Conservation (phyloP, 2,888 invertebrate species). For the Agonopterix heracliana region DNA sequence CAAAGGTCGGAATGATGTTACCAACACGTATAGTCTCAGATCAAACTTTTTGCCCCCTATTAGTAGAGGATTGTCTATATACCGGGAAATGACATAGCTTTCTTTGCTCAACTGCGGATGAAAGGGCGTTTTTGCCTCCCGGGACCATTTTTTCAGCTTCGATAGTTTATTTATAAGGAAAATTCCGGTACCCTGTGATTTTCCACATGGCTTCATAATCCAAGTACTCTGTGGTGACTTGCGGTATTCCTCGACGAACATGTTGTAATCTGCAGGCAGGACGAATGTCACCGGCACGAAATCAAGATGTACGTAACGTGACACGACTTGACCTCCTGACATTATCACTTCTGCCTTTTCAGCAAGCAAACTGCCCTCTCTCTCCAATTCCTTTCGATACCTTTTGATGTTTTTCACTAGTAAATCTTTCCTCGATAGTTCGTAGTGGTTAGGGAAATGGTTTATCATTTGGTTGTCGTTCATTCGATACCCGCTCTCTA, state of each 20-base stretch:
- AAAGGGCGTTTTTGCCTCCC: constrained; percentile 90
- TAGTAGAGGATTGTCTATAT: constrained; percentile 95
- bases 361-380: constrained; percentile 90
- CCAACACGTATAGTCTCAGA: constrained; percentile 92
- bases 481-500: constrained; percentile 48
- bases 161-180: constrained; percentile 96
- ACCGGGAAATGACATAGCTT: constrained; percentile 97
- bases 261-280: constrained; percentile 95
- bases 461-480: constrained; percentile 95
- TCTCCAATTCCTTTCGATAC: constrained; percentile 93
- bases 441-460: constrained; percentile 97
- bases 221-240: constrained; percentile 96
- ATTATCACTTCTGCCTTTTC: constrained; percentile 78
- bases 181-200: constrained; percentile 96
- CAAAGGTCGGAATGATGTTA: constrained; percentile 94
- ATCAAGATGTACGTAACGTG: constrained; percentile 88
- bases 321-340: constrained; percentile 78
- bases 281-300: constrained; percentile 96
- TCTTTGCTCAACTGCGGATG: constrained; percentile 89
- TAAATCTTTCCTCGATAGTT: constrained; percentile 95
- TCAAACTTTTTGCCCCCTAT: constrained; percentile 98
- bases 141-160: constrained; percentile 92
- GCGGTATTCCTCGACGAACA: constrained; percentile 97
- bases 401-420: constrained; percentile 97
- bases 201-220: constrained; percentile 98